Conservation (phyloP, 2,113 vertebrate species). For the Hemibagrus wyckioides region DNA sequence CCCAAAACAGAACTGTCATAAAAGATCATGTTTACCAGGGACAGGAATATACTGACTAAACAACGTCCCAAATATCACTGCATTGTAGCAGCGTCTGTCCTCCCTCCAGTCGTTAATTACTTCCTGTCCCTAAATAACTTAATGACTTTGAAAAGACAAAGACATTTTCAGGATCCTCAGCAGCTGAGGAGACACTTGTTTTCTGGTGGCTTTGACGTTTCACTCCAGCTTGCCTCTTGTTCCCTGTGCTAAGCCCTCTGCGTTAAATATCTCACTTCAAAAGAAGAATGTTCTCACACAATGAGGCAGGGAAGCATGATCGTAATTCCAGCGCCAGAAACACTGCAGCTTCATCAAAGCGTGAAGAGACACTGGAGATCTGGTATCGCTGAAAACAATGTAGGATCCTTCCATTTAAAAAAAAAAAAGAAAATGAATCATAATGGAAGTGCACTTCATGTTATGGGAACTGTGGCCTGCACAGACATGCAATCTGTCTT, state of each 20-base stretch:
- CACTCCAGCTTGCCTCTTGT: not conserved
- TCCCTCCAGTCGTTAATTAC: constrained; percentile 19
- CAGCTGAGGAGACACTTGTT: not conserved
- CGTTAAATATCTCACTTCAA: not conserved
- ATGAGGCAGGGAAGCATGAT: constrained; percentile 14
- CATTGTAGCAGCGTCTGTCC: not conserved
- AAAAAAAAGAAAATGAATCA: constrained; percentile 5
- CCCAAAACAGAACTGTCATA: constrained; percentile 9
- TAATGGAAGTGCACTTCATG: not conserved
- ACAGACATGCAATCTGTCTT: constrained; percentile 20
- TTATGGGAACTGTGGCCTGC: not conserved
- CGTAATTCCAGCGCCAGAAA: not conserved
- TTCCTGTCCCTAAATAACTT: constrained; percentile 31
- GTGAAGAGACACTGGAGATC: not conserved
- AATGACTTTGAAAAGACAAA: constrained; percentile 21
- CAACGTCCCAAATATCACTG: not conserved
- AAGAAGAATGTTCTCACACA: constrained; percentile 16
- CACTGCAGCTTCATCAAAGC: constrained; percentile 5
- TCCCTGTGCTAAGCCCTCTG: not conserved
- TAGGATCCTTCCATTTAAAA: not conserved
- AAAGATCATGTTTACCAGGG: not conserved
- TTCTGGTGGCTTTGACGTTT: not conserved
- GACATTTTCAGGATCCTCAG: not conserved
- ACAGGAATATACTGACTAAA: not conserved
- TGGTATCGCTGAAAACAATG: not conserved